Evolutionary conservation across 2,888 invertebrate genomes (phyloP), one percentile per base, ranked within the genome.

Genomic region (Cataglyphis altisquamis): DNA sequence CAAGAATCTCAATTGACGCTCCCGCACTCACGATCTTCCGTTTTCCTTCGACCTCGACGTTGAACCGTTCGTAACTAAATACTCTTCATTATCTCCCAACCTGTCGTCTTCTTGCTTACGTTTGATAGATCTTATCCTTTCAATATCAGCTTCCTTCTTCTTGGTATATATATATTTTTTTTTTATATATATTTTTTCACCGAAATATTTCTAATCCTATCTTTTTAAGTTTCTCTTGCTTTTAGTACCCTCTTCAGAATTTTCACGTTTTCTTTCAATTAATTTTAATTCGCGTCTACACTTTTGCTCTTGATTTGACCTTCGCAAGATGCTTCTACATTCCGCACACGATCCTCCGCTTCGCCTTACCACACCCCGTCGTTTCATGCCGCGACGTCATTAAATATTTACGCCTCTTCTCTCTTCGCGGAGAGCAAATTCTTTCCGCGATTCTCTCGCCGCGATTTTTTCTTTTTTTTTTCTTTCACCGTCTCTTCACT

Each of bases 1-100:
- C 73, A 86, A 82, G 90, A 91, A 91, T 91, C 87, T 90, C 88
- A 91, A 91, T 90, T 29, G 29, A 85, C 78, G 39, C 57, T 12
- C 12, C 12, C 41, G 48, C n/a, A n/a, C 29, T 29, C 29, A 52
- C 52, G 8, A 52, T n/a, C 52, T 52, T 52, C 41, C n/a, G 52
- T 52, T 52, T 52, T 52, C n/a, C 18, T 48, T n/a, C 8, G 52
- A 52, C 52, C 52, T 52, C 52, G 52, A 6, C n/a, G 52, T 8
- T 78, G 73, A 84, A 84, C 36, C 18, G 8, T n/a, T n/a, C 25
- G n/a, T 32, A n/a, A 52, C 10, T 41, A 18, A 55, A 29, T 29
- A 29, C 15, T 57, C 68, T 12, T 67, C 77, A 32, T 41, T 21
- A 15, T 25, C 29, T 68, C 21, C 12, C n/a, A 29, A 73, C 8